Evolutionary conservation across 2,113 vertebrate genomes (phyloP), one percentile per base, ranked within the genome.

Genomic region (Mungos mungo): DNA sequence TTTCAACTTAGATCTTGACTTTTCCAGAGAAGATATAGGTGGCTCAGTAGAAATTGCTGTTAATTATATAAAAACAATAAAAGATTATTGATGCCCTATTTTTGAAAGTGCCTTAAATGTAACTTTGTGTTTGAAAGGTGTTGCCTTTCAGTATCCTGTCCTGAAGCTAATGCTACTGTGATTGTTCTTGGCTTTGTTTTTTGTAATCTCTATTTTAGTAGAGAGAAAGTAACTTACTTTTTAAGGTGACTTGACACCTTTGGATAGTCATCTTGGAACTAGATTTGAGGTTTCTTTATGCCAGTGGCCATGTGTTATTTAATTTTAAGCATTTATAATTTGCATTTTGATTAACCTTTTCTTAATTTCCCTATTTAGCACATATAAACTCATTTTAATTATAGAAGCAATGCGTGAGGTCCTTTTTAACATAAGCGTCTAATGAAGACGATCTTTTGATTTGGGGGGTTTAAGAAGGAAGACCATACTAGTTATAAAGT

Each of bases 321-420:
- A 98, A 98, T 98, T 97, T 97, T 93, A 97, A 98, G 65, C 95
- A 96, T 98, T 92, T 97, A 79, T 96, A 97, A 93, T 93, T 98
- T 98, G 72, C 86, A 71, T 98, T 98, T 97, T 95, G 95, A 84
- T 98, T 97, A 97, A 97, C 35, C 92, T 98, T 97, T 96, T 96
- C 91, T 54, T 65, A 97, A 97, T 98, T 98, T 97, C 66, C 80
- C 79, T 97, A 2, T 94, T 97, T 98, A 87, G 87, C 60, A 95
- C 90, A 82, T 88, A 3, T 76, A 96, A 83, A 95, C 89, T 95
- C 86, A 86, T 96, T 98, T 90, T 69, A 94, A 50, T 85, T 83
- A 41, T 87, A 83, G 66, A 80, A 93, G 57, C 57, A 91, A 54
- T 91, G 25, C 35, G 1, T 93, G 21, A 87, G 29, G 54, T 92